Conservation (phyloP, 2,113 vertebrate genomes). For the Brevimyrus niger region DNA sequence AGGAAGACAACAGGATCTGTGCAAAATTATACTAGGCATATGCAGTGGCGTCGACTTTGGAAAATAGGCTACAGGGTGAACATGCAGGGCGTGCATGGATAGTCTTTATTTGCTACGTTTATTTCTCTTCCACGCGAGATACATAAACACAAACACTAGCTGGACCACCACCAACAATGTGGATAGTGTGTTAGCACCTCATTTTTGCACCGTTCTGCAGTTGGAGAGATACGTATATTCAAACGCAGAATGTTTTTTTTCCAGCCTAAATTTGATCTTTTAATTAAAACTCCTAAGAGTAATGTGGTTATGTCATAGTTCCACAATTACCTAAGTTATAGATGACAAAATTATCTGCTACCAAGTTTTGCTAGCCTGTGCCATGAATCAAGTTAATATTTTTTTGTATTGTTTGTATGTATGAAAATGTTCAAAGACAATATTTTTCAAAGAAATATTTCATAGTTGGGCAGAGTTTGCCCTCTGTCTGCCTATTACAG, state of each 20-base stretch:
- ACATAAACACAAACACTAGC: not conserved
- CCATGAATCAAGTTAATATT: not conserved
- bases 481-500: constrained; percentile 13
- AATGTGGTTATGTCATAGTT: not conserved
- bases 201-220: not conserved
- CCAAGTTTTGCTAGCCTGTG: not conserved
- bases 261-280: not conserved
- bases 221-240: not conserved
- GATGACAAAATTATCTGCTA: not conserved
- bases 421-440: not conserved
- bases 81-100: not conserved
- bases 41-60: not conserved
- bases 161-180: not conserved
- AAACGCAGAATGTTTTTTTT: not conserved
- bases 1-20: not conserved
- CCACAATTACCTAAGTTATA: not conserved
- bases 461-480: constrained; percentile 27
- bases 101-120: not conserved
- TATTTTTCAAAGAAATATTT: not conserved
- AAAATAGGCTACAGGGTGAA: not conserved
- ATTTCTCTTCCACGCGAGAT: not conserved
- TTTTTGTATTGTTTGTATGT: not conserved
- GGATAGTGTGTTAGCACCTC: not conserved
- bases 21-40: not conserved
- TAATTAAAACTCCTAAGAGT: not conserved